Evolutionary conservation across 1,140 invertebrate genomes (phyloP).

Genomic region (Lithobius niger): DNA sequence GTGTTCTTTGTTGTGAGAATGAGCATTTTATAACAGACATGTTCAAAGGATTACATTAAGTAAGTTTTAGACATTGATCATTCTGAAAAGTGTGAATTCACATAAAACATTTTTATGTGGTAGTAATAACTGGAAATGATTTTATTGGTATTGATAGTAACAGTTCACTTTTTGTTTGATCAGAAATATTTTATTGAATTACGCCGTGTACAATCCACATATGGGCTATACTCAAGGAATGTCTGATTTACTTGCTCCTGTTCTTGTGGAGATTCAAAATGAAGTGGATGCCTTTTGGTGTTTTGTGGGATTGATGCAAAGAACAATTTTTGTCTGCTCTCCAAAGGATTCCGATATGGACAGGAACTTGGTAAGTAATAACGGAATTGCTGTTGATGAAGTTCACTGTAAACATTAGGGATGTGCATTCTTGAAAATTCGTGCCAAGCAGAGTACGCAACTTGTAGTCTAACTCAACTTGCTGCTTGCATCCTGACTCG

Average conservation of each 20-base stretch:
- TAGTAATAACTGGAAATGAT: too few relatives aligned
- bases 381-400: background rate
- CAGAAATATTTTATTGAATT: slow-evolving; percentile 78
- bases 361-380: slow-evolving; percentile 54
- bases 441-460: too few relatives aligned
- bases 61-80: too few relatives aligned
- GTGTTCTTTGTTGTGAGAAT: too few relatives aligned
- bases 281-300: slow-evolving; percentile 89
- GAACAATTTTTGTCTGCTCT: slow-evolving; percentile 74
- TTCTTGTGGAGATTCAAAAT: slow-evolving; percentile 71
- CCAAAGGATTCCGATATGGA: slow-evolving; percentile 90
- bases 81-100: too few relatives aligned
- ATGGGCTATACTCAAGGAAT: slow-evolving; percentile 81
- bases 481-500: too few relatives aligned
- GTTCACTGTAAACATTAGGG: background rate
- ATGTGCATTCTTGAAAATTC: too few relatives aligned
- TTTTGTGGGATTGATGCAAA: slow-evolving; percentile 84
- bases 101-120: too few relatives aligned
- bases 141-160: too few relatives aligned
- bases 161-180: slow-evolving; percentile 6
- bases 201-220: slow-evolving; percentile 71
- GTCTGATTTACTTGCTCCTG: slow-evolving; percentile 79
- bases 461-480: too few relatives aligned
- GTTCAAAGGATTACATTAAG: too few relatives aligned
- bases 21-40: too few relatives aligned